Base-by-base conservation (phyloP, 2,888 invertebrate species). In the Eupithecia subfuscata region DNA sequence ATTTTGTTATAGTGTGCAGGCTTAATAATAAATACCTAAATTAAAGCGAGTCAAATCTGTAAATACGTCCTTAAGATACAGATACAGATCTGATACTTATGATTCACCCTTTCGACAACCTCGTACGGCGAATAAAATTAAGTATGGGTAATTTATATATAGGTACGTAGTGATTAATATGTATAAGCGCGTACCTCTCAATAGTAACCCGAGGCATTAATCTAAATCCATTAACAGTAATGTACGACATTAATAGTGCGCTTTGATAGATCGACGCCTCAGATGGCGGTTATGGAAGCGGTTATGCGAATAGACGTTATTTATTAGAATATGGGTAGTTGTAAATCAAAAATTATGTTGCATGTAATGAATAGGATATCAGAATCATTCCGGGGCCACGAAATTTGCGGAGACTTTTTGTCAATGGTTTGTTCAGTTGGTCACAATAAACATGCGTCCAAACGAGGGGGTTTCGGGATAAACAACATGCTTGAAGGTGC, bases 201-300 rank as follows among this genome's bases (percentile, higher is more conserved):
- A 76, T 74, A 60, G 64, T 43, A 34, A 9, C 60, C 69, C 71
- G 34, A n/a, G 34, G 70, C 75, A 77, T 77, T 75, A 75, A 77
- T 77, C 77, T 73, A 77, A 75, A 77, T 77, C 74, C 73, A 77
- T 77, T 77, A 77, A 18, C 68, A 73, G 65, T 77, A 77, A 78
- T 79, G 73, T 60, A n/a, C 40, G 52, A 71, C 74, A 76, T 76
- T 78, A 75, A 74, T 75, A 75, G 73, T 74, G 37, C 60, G 65
- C 68, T 65, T 70, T 79, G 77, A 77, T 76, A 74, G 73, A 79
- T 79, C 37, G 71, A 8, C 52, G 77, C 77, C 78, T 79, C 80
- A 80, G 80, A 80, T 80, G 80, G 63, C 71, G 75, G 71, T 80
- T 79, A 80, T 79, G 75, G 75, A 71, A 64, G 56, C 34, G 34